Base-by-base conservation (phyloP, 2,797 vertebrate species). In the Crenichthys baileyi region DNA sequence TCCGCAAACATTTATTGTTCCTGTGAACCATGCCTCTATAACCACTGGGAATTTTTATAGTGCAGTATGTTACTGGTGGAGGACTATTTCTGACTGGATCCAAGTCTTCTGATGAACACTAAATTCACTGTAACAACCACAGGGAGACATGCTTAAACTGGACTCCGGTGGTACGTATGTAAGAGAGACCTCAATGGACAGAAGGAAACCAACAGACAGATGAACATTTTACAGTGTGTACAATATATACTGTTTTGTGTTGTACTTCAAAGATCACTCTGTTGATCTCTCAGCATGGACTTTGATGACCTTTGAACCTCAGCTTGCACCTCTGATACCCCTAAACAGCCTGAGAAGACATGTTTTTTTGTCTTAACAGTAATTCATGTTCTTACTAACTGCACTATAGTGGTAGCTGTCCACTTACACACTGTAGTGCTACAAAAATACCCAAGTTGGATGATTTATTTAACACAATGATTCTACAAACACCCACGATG, bases 361-460 rank as follows among this genome's bases (percentile, higher is more conserved):
- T 94, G 90, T 88, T 86, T 87, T 81, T 79, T 36, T 84, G 85
- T 93, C 86, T 89, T 93, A 94, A 93, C 94, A 94, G 90, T 83
- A 88, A 94, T 90, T 85, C 95, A 70, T 81, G 4, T 75, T 63
- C 78, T 83, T 84, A 83, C 72, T 89, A 79, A 88, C 86, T 81
- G 82, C 86, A 80, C 83, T 80, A 87, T 83, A 80, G 77, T 78
- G 67, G 68, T 83, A 79, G 81, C 83, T 73, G 79, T 86, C 83
- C 75, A 81, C 82, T 82, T 72, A 74, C 83, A 83, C 7, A 48
- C 53, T 81, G 51, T 81, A 78, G 76, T 46, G 55, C 75, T 77
- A 31, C n/a, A 36, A 67, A 76, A 80, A 73, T 53, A 53, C 65
- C 46, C 70, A 60, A 60, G 44, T 58, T 61, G 58, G 31, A 63